Conservation (phyloP, 2,113 vertebrate species). For the Scytalopus superciliaris region DNA sequence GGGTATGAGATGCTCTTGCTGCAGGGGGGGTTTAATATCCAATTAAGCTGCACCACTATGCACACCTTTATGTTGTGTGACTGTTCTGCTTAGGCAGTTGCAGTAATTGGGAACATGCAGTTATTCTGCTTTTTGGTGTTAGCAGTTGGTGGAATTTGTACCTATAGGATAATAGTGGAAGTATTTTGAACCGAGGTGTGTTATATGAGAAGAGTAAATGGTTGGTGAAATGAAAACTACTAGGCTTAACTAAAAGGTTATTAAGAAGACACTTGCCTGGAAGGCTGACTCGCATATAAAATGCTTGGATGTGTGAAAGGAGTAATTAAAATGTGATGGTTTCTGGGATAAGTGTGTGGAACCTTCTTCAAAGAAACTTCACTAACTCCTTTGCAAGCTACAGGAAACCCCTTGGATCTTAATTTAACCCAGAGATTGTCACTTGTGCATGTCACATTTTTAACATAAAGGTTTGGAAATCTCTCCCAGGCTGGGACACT, state of each 20-base stretch:
- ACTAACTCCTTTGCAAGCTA: not conserved
- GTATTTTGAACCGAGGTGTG: not conserved
- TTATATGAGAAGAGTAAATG: conserved; percentile 41
- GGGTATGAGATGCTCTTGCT: not conserved
- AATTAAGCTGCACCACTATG: not conserved
- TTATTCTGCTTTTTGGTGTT: not conserved
- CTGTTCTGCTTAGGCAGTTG: conserved; percentile 35
- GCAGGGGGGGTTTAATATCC: not conserved
- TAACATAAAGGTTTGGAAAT: not conserved
- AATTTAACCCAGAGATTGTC: not conserved
- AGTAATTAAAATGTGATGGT: not conserved
- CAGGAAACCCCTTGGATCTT: not conserved
- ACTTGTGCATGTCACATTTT: not conserved
- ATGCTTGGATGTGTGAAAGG: conserved; percentile 20
- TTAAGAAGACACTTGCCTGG: conserved; percentile 31
- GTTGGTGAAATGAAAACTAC: conserved; percentile 46
- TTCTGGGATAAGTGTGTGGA: not conserved
- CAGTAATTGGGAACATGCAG: not conserved
- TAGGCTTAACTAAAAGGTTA: conserved; percentile 33
- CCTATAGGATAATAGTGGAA: not conserved
- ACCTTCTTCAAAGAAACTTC: not conserved
- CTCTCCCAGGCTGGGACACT: not conserved
- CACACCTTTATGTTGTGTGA: conserved; percentile 22
- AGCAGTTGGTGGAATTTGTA: not conserved
- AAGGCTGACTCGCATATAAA: conserved; percentile 17